Base-by-base conservation (phyloP, 2,113 vertebrate species). In the Hippolais icterina region DNA sequence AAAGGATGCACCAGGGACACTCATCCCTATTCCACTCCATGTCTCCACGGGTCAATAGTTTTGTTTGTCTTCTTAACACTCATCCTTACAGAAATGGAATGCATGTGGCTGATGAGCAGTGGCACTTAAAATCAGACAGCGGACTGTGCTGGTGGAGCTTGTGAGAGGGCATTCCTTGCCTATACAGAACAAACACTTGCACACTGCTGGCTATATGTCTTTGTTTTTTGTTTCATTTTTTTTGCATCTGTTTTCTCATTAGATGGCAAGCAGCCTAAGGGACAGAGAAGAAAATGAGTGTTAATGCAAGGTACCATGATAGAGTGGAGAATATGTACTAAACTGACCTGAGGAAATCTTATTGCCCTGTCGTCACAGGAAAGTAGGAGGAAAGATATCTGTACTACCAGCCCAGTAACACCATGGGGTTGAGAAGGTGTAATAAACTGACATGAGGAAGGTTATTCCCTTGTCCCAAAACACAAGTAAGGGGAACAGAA, bases 241-340 rank as follows among this genome's bases (percentile, higher is more conserved):
- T 71, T 59, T 80, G 52, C 11, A 23, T 33, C 10, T 53, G 6
- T 31, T 84, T 89, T 74, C 41, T 66, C 14, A 33, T 66, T 33
- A 54, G 41, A 21, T 2, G 3, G 10, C 0, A 0, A 65, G 37
- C 21, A 87, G 35, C 13, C 21, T 44, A 74, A 86, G 25, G 24
- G 27, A 11, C 61, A 79, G 28, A 85, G 44, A 65, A 52, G 33
- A 59, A 77, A 82, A 4, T 22, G 7, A 54, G 33, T 53, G 17
- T 37, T 33, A 79, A 71, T 13, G 2, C 31, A 66, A 54, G 57
- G 27, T 47, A 60, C 12, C 33, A 46, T 12, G 9, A 46, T 0
- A 1, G 35, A 61, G 10, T 20, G 20, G 23, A n/a, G 17, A 70
- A 57, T 33, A 53, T 64, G 5, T 28, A 49, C 47, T 25, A 8